Evolutionary conservation across 2,797 vertebrate genomes (phyloP).

Genomic region (Peromyscus nudipes): DNA sequence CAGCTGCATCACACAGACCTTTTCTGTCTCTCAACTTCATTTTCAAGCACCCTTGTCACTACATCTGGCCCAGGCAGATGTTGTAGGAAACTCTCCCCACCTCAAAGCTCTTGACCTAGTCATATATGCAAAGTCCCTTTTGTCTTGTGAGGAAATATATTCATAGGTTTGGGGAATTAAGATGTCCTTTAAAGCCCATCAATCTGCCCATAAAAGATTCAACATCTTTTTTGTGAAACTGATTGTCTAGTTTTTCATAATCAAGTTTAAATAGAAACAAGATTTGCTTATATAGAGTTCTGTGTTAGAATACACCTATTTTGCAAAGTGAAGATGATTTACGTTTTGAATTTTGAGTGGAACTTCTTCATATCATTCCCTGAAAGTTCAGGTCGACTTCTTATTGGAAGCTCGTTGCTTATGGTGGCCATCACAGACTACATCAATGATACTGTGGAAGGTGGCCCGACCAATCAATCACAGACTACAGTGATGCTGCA

Average conservation of each 20-base stretch:
- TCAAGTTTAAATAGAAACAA: constrained; percentile 45
- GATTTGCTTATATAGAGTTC: constrained; percentile 27
- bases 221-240: not conserved
- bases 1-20: not conserved
- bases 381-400: constrained; percentile 48
- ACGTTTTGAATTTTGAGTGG: constrained; percentile 14
- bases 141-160: not conserved
- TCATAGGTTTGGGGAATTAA: not conserved
- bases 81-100: not conserved
- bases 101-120: not conserved
- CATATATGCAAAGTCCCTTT: not conserved
- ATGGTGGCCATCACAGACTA: not conserved
- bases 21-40: not conserved
- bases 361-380: constrained; percentile 26
- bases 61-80: not conserved
- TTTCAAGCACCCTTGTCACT: not conserved
- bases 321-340: constrained; percentile 28
- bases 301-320: not conserved
- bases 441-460: not conserved
- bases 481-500: not conserved
- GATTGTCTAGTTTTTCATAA: constrained; percentile 36
- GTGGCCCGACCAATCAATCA: not conserved
- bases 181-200: not conserved
- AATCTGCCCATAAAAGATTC: constrained; percentile 15
- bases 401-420: not conserved